Evolutionary conservation across 2,113 vertebrate genomes (phyloP).

Genomic region (Aramus guarauna): DNA sequence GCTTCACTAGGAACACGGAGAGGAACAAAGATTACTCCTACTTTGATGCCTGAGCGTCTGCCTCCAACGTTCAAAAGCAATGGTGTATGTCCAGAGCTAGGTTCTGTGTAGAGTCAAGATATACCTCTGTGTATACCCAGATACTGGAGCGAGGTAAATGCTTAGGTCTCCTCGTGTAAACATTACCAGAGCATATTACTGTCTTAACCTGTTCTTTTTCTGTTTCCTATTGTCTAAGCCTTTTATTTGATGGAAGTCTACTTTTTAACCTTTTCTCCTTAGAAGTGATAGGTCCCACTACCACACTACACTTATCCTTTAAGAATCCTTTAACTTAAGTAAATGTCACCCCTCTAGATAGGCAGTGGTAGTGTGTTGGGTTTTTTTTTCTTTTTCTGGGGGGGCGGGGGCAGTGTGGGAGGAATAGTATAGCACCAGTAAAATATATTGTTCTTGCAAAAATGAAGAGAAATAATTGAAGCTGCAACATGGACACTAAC

Average conservation of each 20-base stretch:
- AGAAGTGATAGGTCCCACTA: background rate
- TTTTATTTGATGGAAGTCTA: background rate
- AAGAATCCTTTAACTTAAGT: background rate
- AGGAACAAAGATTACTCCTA: background rate
- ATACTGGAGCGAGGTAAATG: background rate
- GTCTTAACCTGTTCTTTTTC: background rate
- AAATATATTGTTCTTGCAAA: background rate
- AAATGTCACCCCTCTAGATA: background rate
- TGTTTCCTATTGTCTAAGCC: background rate
- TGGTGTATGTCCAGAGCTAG: background rate
- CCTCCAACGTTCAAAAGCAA: background rate
- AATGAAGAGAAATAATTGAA: background rate
- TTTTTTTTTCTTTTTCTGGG: background rate
- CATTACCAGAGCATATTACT: background rate
- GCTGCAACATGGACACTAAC: background rate
- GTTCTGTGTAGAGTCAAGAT: background rate
- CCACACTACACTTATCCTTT: background rate
- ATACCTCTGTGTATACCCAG: background rate
- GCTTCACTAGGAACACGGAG: fast-evolving
- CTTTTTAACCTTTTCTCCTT: background rate
- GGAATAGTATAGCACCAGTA: background rate
- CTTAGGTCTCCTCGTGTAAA: background rate
- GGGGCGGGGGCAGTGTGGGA: background rate
- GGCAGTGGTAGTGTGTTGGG: background rate
- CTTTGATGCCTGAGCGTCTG: background rate